Base-by-base conservation (phyloP, 2,888 invertebrate genomes). In the Ichneumoninae sp. region DNA sequence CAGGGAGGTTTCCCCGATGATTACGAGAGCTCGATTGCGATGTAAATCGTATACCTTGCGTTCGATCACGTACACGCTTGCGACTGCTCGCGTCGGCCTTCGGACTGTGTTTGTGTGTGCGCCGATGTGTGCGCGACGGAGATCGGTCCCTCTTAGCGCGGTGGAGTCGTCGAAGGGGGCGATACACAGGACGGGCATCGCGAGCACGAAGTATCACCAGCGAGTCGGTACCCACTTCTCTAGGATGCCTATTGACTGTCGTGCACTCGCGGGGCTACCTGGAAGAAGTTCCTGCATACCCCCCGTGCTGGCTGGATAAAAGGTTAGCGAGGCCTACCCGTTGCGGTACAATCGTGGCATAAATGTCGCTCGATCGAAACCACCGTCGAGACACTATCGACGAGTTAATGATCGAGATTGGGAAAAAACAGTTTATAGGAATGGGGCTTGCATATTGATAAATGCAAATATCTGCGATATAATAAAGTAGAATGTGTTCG, bases 1-100 rank as follows among this genome's bases (percentile, higher is more conserved):
- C 57, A 70, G 86, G 83, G 82, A 81, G 75, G 60, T 79, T 85
- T 87, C 88, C 88, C 85, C 88, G 90, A 89, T 92, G 91, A 92
- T 92, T 92, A 91, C 92, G 90, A 89, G 89, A 86, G 88, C 82
- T 77, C 92, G 91, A 91, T 91, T 90, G 91, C 92, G 90, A 92
- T 92, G 92, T 92, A 92, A 92, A 93, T 93, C 92, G 90, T 89
- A 89, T 88, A 83, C 86, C 89, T 88, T 80, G 88, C 90, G 91
- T 91, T 92, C 90, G 91, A 91, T 92, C 91, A 92, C 90, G 91
- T 89, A 90, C 90, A 89, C 88, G 85, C 86, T 40, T 22, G 54
- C 54, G 54, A 86, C 26, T 26, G 85, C 86, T 85, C 87, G 86
- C 87, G 86, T 80, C 86, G 87, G 88, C 89, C 91, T 89, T 90